phyloP scores from a whole-genome alignment of 1,140 invertebrate species.

The Phenacoccus solenopsis region DNA sequence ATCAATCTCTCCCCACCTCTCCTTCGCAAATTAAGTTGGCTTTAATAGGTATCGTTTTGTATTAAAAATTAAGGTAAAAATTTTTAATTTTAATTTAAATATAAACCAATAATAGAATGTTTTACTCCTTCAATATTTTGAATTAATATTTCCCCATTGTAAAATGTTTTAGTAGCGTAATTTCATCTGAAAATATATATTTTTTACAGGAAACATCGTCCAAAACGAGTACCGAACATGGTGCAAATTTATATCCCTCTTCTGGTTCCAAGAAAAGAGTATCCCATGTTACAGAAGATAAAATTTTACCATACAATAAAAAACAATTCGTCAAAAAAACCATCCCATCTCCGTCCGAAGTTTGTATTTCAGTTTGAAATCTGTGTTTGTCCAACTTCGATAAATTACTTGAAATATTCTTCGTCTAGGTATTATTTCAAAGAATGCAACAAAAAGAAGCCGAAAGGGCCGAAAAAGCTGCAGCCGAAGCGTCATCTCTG shows the following conservation, averaged over 20 bases:
- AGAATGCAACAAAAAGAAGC: background rate
- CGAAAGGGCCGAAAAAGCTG: background rate
- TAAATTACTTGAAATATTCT: background rate
- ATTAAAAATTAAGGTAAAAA: no score
- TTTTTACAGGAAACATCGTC: background rate
- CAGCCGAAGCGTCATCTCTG: background rate
- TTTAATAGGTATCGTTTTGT: no score
- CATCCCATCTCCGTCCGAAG: background rate
- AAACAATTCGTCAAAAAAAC: background rate
- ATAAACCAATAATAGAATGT: no score
- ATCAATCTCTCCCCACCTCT: no score
- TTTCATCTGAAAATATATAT: no score
- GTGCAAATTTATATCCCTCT: background rate
- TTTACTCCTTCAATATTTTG: no score
- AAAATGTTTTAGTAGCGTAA: no score
- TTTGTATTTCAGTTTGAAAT: background rate
- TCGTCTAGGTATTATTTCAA: conserved; percentile 5
- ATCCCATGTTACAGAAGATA: background rate
- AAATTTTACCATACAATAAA: background rate
- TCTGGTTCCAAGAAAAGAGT: background rate
- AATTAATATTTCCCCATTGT: no score
- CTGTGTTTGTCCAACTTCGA: background rate
- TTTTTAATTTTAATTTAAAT: no score
- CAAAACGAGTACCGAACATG: background rate
- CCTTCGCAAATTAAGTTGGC: no score